These are phyloP conservation scores for Cantharis nigra DNA, from an alignment of 2,888 invertebrate species.

Conservation along the genomic window DNA sequence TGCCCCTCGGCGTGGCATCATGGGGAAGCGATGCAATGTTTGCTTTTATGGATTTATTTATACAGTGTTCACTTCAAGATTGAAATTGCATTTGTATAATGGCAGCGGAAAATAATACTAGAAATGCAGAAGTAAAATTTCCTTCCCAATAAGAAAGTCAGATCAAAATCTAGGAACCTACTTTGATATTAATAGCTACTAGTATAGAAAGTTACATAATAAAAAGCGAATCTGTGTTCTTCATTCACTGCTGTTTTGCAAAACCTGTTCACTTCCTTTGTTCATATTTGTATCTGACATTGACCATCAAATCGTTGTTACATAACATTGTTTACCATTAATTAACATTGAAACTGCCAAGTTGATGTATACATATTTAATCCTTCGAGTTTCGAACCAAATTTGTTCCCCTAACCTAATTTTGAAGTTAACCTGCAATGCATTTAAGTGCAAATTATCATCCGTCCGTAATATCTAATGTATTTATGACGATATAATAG, in stretches of 20 bases:
- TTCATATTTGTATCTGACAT: slow-evolving; percentile 21
- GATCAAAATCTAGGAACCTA: neutral
- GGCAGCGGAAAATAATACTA: neutral
- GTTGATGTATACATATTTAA: neutral
- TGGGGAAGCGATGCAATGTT: slow-evolving; percentile 12
- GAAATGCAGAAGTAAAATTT: neutral
- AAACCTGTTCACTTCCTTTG: slow-evolving; percentile 23
- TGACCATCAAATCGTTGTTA: slow-evolving; percentile 11
- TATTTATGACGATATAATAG: neutral
- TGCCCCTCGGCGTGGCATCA: slow-evolving; percentile 1
- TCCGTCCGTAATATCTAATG: neutral
- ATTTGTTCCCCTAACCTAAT: neutral
- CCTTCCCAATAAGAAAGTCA: neutral
- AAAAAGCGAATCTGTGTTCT: slow-evolving; percentile 16
- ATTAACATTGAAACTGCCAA: neutral
- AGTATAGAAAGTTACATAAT: slow-evolving; percentile 1
- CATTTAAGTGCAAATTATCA: neutral
- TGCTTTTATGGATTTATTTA: slow-evolving; percentile 13
- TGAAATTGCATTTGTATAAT: neutral
- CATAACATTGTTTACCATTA: slow-evolving; percentile 6
- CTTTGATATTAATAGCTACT: slow-evolving; percentile 4
- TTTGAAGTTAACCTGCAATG: neutral
- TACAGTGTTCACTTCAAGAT: neutral
- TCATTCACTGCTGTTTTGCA: slow-evolving; percentile 9
- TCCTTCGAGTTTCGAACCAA: neutral